phyloP scores from a whole-genome alignment of 1,140 invertebrate genomes.

The Zeugodacus cucurbitae region DNA sequence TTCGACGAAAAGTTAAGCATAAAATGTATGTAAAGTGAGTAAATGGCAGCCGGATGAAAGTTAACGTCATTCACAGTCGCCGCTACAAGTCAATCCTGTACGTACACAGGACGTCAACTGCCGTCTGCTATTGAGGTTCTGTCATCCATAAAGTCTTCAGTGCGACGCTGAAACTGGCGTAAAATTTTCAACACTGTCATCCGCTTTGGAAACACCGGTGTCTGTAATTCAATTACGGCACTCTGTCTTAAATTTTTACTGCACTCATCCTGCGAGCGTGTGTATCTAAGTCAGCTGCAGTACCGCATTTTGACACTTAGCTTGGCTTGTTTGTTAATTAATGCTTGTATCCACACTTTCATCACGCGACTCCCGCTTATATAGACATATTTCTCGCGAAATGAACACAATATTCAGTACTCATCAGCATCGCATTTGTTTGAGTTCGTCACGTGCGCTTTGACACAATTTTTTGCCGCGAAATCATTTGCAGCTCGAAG shows the following conservation, averaged over 20 bases:
- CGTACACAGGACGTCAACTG: background rate
- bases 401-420: background rate
- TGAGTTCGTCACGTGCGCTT: background rate
- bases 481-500: background rate
- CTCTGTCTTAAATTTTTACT: background rate
- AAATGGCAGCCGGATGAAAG: background rate
- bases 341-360: background rate
- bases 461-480: background rate
- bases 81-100: background rate
- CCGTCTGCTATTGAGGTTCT: background rate
- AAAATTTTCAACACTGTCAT: background rate
- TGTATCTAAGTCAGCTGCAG: background rate
- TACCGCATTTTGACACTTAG: background rate
- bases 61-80: background rate
- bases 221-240: background rate
- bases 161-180: background rate
- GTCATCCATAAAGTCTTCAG: background rate
- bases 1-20: background rate
- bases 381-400: background rate
- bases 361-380: background rate
- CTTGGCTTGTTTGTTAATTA: background rate
- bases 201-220: background rate
- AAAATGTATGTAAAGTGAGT: background rate
- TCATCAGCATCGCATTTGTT: conserved; percentile 10
- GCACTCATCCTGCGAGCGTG: background rate